phyloP scores from a whole-genome alignment of 1,140 invertebrate species.

The Mya arenaria region DNA sequence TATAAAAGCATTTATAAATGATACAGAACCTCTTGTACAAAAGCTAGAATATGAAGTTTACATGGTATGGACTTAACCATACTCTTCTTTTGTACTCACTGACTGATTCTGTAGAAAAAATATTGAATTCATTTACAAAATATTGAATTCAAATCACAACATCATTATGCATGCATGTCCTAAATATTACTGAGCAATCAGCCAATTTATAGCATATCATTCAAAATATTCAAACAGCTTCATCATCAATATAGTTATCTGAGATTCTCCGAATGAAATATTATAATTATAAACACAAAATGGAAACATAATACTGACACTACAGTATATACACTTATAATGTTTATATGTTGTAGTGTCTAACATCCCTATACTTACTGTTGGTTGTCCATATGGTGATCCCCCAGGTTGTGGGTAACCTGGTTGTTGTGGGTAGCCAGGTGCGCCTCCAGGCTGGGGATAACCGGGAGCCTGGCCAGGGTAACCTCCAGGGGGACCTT shows the following conservation, averaged over 20 bases:
- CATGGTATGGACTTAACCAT: no score
- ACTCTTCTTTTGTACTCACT: no score
- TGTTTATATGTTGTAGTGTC: neutral
- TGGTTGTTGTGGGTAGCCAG: constrained; percentile 29
- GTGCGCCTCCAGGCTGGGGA: neutral
- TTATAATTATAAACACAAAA: neutral
- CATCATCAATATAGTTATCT: neutral
- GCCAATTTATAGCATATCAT: no score
- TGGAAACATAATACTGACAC: neutral
- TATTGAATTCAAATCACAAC: no score
- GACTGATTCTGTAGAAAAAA: no score
- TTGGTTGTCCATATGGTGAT: neutral
- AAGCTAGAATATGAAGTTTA: no score
- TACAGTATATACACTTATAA: neutral
- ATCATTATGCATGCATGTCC: no score
- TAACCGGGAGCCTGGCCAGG: constrained; percentile 35
- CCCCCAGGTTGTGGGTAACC: constrained; percentile 38
- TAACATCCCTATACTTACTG: neutral
- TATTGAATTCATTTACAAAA: no score
- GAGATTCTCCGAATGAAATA: neutral
- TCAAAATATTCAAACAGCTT: no score
- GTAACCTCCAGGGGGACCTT: constrained; percentile 32
- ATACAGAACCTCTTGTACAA: no score
- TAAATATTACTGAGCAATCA: no score
- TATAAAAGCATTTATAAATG: no score